A percentile compares a stretch with the other conserved stretches of the same genome.
Evolutionary conservation across 35 echinoderm and acorn worm species (phyloP).

Genomic region (Heliocidaris erythrogramma): DNA sequence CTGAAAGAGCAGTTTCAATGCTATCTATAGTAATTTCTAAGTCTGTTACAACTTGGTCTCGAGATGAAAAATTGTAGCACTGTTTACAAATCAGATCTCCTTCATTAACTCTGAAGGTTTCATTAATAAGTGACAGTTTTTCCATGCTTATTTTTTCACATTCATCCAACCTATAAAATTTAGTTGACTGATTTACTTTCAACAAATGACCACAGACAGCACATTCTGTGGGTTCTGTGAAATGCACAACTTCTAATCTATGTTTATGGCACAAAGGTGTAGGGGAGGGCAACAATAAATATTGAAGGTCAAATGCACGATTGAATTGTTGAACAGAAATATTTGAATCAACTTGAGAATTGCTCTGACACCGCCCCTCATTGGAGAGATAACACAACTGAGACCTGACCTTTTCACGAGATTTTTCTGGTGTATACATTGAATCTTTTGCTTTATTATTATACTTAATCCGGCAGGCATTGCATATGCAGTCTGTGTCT

Average conservation of each 20-base stretch:
- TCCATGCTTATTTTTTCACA: neutral
- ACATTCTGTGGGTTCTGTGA: neutral
- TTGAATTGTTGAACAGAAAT: slow-evolving; percentile 16
- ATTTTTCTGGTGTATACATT: neutral
- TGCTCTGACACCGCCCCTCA: neutral
- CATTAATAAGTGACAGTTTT: slow-evolving; percentile 24
- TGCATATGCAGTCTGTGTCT: slow-evolving; percentile 25
- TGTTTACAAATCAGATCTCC: slow-evolving; percentile 30
- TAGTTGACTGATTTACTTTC: neutral
- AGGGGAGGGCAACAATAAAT: neutral
- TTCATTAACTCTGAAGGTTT: neutral
- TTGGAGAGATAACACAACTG: neutral
- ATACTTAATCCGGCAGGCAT: slow-evolving; percentile 14
- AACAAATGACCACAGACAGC: slow-evolving; percentile 33
- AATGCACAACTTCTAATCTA: neutral
- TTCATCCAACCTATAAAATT: neutral
- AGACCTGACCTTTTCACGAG: neutral
- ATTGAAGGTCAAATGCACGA: neutral
- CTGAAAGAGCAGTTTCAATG: neutral
- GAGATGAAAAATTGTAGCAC: slow-evolving; percentile 39
- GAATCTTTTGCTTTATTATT: slow-evolving; percentile 8
- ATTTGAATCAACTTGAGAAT: slow-evolving; percentile 15
- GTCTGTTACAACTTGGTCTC: neutral
- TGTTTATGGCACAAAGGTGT: slow-evolving; percentile 7
- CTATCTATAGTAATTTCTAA: neutral